Conservation (phyloP, 2,113 vertebrate genomes). For the Bos taurus region DNA sequence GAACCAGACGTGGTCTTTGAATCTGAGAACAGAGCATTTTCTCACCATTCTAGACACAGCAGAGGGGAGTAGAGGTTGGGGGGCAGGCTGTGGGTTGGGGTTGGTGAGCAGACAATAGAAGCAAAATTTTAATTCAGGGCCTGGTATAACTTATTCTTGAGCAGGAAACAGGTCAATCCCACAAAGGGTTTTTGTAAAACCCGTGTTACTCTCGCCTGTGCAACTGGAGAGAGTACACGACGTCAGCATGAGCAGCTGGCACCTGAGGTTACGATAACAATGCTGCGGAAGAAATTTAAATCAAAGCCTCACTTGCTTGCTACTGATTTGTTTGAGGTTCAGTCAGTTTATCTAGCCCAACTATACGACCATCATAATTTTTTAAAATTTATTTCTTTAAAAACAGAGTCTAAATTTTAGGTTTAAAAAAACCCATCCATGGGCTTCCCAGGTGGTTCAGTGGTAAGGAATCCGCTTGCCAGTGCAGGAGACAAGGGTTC, state of each 20-base stretch:
- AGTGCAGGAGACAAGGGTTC: background rate
- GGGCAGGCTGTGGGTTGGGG: background rate
- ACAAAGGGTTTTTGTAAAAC: conserved; percentile 26
- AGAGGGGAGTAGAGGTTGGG: background rate
- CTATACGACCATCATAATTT: background rate
- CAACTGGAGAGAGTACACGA: background rate
- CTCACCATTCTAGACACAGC: background rate
- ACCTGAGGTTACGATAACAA: background rate
- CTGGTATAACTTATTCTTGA: background rate
- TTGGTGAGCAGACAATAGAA: background rate
- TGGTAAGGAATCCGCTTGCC: background rate
- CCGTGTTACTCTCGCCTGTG: background rate
- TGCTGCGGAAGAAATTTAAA: background rate
- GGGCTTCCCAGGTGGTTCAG: background rate
- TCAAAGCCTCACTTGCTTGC: background rate
- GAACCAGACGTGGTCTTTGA: background rate
- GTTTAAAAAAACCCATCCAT: background rate
- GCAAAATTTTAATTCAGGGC: background rate
- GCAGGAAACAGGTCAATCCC: conserved; percentile 23
- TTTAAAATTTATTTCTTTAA: background rate
- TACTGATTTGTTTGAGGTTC: background rate
- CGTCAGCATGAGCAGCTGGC: background rate
- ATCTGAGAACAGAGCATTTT: background rate
- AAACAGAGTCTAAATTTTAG: background rate
- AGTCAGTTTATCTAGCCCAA: background rate